These are phyloP conservation scores for Druceiella hillmani DNA, from an alignment of 2,888 invertebrate genomes.

Conservation along the genomic window DNA sequence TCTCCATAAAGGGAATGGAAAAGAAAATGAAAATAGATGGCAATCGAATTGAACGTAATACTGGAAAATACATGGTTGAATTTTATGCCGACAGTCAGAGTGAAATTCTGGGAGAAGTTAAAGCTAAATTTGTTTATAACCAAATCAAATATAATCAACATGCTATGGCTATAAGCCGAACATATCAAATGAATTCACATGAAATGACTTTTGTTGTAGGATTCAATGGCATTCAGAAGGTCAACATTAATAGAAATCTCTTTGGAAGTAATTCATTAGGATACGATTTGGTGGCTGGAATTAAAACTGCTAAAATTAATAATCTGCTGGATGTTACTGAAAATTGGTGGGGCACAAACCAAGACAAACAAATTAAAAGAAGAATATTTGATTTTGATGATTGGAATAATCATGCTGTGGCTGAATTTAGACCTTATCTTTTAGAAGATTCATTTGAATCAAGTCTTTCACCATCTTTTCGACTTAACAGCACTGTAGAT, in stretches of 20 bases:
- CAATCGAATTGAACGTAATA: slow-evolving; percentile 76
- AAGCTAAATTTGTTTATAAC: slow-evolving; percentile 74
- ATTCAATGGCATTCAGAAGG: slow-evolving; percentile 91
- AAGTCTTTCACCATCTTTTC: slow-evolving; percentile 67
- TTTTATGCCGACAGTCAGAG: slow-evolving; percentile 89
- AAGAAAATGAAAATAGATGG: slow-evolving; percentile 82
- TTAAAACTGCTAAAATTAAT: slow-evolving; percentile 80
- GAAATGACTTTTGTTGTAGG: slow-evolving; percentile 82
- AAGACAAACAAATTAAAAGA: slow-evolving; percentile 67
- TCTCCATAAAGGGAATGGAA: slow-evolving; percentile 91
- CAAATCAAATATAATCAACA: slow-evolving; percentile 67
- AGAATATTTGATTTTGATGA: slow-evolving; percentile 97
- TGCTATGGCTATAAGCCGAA: slow-evolving; percentile 34
- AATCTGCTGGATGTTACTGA: slow-evolving; percentile 83
- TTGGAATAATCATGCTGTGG: slow-evolving; percentile 97
- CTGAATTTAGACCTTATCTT: slow-evolving; percentile 83
- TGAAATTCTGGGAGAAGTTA: slow-evolving; percentile 81
- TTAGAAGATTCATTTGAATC: slow-evolving; percentile 71
- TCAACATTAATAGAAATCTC: slow-evolving; percentile 83
- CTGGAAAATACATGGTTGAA: slow-evolving; percentile 78
- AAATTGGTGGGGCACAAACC: slow-evolving; percentile 94
- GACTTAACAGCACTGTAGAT: slow-evolving; percentile 51
- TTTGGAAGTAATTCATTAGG: slow-evolving; percentile 78
- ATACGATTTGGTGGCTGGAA: slow-evolving; percentile 90
- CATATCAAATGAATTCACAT: slow-evolving; percentile 34